Conservation (phyloP, 2,797 vertebrate species). For the Sus cebifrons region DNA sequence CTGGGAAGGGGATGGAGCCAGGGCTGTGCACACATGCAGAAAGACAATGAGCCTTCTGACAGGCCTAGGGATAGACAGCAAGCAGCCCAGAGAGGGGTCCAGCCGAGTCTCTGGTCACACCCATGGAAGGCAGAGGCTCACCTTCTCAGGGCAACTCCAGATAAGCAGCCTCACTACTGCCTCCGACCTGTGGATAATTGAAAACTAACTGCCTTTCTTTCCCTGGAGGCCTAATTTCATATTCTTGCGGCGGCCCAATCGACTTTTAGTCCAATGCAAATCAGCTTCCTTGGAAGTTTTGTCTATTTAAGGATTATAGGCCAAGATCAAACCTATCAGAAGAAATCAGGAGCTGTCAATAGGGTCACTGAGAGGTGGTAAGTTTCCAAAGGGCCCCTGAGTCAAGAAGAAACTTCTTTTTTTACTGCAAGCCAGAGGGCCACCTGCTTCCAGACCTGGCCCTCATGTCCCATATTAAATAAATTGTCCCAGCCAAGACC, state of each 20-base stretch:
- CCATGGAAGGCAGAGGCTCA: not conserved
- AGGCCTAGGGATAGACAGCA: not conserved
- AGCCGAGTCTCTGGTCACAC: not conserved
- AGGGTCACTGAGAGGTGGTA: constrained; percentile 25
- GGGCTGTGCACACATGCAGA: not conserved
- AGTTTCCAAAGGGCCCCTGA: constrained; percentile 15
- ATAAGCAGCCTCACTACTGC: not conserved
- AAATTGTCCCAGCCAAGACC: not conserved
- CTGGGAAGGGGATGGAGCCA: not conserved
- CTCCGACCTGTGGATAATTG: not conserved
- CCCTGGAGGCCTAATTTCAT: not conserved
- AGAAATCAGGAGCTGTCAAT: constrained; percentile 45
- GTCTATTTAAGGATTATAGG: constrained; percentile 73
- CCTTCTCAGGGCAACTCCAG: not conserved
- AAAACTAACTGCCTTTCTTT: constrained; percentile 21
- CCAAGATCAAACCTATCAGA: constrained; percentile 46
- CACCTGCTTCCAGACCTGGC: not conserved
- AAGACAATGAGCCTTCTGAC: not conserved
- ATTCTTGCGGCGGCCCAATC: not conserved
- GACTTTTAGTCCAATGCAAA: constrained; percentile 70
- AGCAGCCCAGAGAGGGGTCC: not conserved
- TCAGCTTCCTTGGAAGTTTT: constrained; percentile 53
- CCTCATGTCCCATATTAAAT: not conserved
- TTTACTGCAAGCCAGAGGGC: not conserved
- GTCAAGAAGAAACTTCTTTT: constrained; percentile 49